Conservation (phyloP, 2,888 invertebrate genomes). For the Nephrotoma appendiculata region DNA sequence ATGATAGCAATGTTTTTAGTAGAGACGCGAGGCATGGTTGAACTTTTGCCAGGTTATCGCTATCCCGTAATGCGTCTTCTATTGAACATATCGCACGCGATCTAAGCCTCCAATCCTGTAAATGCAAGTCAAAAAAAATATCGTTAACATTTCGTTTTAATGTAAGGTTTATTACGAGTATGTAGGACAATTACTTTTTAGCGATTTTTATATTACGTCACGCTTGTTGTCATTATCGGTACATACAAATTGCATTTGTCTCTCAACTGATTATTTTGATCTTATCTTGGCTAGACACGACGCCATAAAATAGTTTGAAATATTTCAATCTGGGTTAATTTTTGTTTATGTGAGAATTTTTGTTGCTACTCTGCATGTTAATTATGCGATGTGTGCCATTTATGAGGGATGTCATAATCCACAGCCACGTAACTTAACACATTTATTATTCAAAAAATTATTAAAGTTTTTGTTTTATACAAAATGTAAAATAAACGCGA, state of each 20-base stretch:
- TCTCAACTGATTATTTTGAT: too few relatives aligned
- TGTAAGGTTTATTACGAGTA: not conserved
- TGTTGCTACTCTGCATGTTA: too few relatives aligned
- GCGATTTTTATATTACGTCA: too few relatives aligned
- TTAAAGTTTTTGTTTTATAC: not conserved
- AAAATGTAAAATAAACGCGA: not conserved
- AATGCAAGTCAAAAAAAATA: not conserved
- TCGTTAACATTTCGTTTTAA: not conserved
- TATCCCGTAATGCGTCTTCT: conserved; percentile 34
- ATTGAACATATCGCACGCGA: conserved; percentile 25
- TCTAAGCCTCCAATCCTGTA: conserved; percentile 30
- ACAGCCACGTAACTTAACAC: not conserved
- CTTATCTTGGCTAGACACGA: too few relatives aligned
- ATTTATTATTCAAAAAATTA: not conserved
- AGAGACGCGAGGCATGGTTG: conserved; percentile 47
- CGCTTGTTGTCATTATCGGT: too few relatives aligned
- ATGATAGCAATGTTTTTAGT: conserved; percentile 45
- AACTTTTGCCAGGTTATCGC: conserved; percentile 36
- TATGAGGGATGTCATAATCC: too few relatives aligned
- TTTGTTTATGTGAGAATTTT: too few relatives aligned
- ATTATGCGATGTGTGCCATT: too few relatives aligned
- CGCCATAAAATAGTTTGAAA: too few relatives aligned
- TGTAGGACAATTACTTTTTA: too few relatives aligned
- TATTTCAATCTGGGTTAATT: too few relatives aligned
- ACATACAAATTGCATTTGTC: too few relatives aligned